Percentiles rank a stretch among this genome's conserved stretches.
Evolutionary conservation across 2,113 vertebrate species (phyloP).

Genomic region (Ardeotis arabs): DNA sequence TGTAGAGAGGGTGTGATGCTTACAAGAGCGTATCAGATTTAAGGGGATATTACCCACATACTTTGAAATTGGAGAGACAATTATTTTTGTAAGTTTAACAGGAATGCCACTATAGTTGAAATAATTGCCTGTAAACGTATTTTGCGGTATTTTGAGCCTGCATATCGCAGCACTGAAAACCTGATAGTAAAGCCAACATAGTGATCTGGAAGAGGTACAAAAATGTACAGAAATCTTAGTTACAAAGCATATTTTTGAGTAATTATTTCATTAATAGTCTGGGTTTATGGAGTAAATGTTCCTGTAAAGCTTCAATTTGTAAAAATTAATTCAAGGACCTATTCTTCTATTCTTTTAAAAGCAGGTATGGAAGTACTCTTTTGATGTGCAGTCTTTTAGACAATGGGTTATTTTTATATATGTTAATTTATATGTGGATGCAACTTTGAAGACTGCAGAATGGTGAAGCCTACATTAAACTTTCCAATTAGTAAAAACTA

Average conservation of each 20-base stretch:
- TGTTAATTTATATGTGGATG: constrained; percentile 46
- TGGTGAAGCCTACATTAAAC: constrained; percentile 51
- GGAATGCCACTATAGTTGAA: not conserved
- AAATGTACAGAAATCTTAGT: not conserved
- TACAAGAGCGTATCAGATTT: not conserved
- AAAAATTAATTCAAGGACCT: constrained; percentile 2
- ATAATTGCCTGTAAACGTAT: not conserved
- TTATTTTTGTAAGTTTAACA: not conserved
- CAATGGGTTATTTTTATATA: constrained; percentile 41
- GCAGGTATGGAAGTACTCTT: constrained; percentile 40
- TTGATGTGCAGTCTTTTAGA: constrained; percentile 52
- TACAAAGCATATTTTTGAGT: not conserved
- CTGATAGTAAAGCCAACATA: not conserved
- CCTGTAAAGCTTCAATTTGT: constrained; percentile 26
- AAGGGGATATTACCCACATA: not conserved
- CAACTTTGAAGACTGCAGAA: constrained; percentile 22
- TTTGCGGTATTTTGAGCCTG: not conserved
- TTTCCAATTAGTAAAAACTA: constrained; percentile 35
- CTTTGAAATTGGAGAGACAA: constrained; percentile 22
- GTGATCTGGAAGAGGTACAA: not conserved
- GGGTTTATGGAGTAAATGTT: not conserved
- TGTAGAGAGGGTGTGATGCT: not conserved
- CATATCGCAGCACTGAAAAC: not conserved
- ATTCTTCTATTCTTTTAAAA: constrained; percentile 58
- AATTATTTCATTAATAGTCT: not conserved